Evolutionary conservation across 2,888 invertebrate genomes (phyloP), one percentile per base, ranked within the genome.

Genomic region (Neocrepidodera transversa): DNA sequence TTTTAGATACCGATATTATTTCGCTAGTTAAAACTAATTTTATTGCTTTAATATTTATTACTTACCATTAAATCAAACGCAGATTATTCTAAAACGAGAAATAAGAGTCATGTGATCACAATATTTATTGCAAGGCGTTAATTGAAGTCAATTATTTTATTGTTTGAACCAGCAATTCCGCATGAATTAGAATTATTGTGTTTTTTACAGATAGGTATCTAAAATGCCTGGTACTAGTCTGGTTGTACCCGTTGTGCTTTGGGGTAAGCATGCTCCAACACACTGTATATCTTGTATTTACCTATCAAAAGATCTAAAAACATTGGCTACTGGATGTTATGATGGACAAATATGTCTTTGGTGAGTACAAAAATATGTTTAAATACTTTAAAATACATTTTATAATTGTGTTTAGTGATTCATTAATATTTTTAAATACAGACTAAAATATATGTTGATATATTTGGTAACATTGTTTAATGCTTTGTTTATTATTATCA

Each of bases 341-440:
- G 98, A 99, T 82, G 99, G 98, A 4, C 98, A 98, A 80, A 93
- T 99, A 70, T 95, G 96, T 76, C 85, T 98, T 49, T 99, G 98
- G 98, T 86, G 83, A 74, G 30, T 51, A 7, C 6, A 36, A 36
- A n/a, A n/a, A n/a, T n/a, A n/a, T n/a, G n/a, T 36, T 10, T 36
- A 36, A 14, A 36, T 23, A 5, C 23, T 23, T 6, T 3, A 23
- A 23, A 23, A 6, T 23, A 6, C 23, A n/a, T n/a, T n/a, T n/a
- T n/a, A n/a, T n/a, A n/a, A n/a, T n/a, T n/a, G n/a, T n/a, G n/a
- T n/a, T n/a, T n/a, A n/a, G n/a, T n/a, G n/a, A n/a, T n/a, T n/a
- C n/a, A n/a, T n/a, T n/a, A n/a, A n/a, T n/a, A n/a, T n/a, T n/a
- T n/a, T n/a, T n/a, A n/a, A n/a, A n/a, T n/a, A n/a, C n/a, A n/a